Conservation (phyloP, 1,140 invertebrate genomes). For the Harpegnathos saltator region DNA sequence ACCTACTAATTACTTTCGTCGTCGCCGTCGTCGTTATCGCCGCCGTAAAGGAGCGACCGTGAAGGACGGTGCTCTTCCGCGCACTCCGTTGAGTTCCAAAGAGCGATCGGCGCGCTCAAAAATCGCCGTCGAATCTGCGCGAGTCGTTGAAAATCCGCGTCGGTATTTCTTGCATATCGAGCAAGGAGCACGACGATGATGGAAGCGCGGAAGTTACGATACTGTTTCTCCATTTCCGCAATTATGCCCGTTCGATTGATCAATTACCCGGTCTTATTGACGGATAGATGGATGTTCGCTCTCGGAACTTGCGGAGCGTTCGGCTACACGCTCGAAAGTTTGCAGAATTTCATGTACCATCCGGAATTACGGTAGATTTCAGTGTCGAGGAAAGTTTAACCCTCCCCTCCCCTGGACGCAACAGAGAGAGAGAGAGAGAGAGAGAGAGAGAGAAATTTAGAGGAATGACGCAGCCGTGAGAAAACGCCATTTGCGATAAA, state of each 20-base stretch:
- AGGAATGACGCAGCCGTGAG: no score
- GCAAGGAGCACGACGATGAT: slow-evolving; percentile 18
- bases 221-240: slow-evolving; percentile 29
- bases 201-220: slow-evolving; percentile 28
- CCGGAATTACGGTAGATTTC: neutral
- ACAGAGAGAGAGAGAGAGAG: no score
- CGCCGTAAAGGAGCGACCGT: neutral
- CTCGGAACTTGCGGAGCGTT: neutral
- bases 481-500: no score
- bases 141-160: neutral
- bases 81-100: neutral
- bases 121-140: neutral
- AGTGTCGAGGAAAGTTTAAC: no score
- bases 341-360: slow-evolving; percentile 4
- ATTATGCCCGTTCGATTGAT: slow-evolving; percentile 34
- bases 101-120: neutral
- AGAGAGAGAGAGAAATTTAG: no score
- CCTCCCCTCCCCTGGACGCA: no score
- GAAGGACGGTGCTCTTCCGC: neutral
- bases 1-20: slow-evolving; percentile 35
- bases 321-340: neutral
- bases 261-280: slow-evolving; percentile 25
- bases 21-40: neutral
- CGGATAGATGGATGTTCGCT: slow-evolving; percentile 14
- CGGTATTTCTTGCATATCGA: neutral